These are phyloP conservation scores for Panurus biarmicus DNA, from an alignment of 2,113 vertebrate species.

Conservation along the genomic window DNA sequence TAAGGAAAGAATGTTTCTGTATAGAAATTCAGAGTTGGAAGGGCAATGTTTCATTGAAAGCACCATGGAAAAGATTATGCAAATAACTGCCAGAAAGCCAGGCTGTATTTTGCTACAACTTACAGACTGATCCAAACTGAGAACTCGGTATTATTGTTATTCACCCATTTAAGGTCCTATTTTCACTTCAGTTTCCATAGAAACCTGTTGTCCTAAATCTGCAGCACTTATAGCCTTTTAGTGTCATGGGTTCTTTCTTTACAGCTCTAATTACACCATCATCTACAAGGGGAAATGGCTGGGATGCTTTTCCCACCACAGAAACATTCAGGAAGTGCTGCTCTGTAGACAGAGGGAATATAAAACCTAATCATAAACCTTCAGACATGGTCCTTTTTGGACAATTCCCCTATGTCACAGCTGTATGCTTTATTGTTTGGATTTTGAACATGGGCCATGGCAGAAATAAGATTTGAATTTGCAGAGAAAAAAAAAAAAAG, in stretches of 20 bases:
- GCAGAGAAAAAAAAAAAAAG: background rate
- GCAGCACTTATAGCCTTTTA: conserved; percentile 60
- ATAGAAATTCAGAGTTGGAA: background rate
- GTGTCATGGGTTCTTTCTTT: conserved; percentile 60
- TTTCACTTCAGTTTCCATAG: conserved; percentile 63
- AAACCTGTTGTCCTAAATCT: conserved; percentile 66
- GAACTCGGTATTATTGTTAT: conserved; percentile 38
- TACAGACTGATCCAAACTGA: conserved; percentile 28
- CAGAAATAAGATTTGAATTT: conserved; percentile 9
- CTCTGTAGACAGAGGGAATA: conserved; percentile 49
- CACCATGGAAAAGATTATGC: conserved; percentile 10
- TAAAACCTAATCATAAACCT: conserved; percentile 59
- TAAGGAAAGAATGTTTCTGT: background rate
- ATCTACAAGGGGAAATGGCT: conserved; percentile 62
- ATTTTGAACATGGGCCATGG: conserved; percentile 20
- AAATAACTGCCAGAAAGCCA: conserved; percentile 21
- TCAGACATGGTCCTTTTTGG: conserved; percentile 37
- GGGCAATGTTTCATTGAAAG: background rate
- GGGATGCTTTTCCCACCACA: conserved; percentile 64
- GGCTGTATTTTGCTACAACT: conserved; percentile 10
- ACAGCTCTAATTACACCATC: conserved; percentile 66
- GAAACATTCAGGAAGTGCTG: conserved; percentile 57
- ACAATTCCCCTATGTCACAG: conserved; percentile 36
- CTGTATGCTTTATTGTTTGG: conserved; percentile 39
- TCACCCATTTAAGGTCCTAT: conserved; percentile 46